Evolutionary conservation across 2,113 vertebrate genomes (phyloP).

Genomic region (Aegithalos caudatus): DNA sequence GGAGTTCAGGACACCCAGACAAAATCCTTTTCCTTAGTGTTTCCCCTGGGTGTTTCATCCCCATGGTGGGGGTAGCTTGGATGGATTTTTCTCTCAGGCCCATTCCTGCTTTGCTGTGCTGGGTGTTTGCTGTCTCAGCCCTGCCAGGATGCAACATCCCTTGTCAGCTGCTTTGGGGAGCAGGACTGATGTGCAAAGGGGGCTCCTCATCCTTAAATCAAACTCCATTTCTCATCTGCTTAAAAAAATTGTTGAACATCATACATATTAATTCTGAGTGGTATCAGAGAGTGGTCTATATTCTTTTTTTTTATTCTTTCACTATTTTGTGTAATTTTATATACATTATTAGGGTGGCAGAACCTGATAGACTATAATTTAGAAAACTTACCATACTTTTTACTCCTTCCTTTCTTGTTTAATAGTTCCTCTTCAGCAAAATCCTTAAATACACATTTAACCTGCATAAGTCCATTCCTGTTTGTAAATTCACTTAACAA

Average conservation of each 20-base stretch:
- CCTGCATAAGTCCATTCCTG: background rate
- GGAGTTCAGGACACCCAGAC: rapidly evolving
- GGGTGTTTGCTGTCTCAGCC: background rate
- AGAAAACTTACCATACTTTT: background rate
- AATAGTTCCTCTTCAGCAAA: background rate
- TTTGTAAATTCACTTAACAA: background rate
- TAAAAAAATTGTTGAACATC: rapidly evolving
- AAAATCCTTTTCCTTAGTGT: background rate
- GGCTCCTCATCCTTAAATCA: background rate
- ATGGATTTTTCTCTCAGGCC: background rate
- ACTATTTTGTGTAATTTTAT: background rate
- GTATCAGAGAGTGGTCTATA: background rate
- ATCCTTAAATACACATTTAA: background rate
- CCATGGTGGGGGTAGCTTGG: rapidly evolving
- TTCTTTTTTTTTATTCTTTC: background rate
- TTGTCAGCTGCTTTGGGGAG: background rate
- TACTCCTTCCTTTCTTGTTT: background rate
- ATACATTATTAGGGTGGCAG: background rate
- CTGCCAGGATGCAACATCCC: background rate
- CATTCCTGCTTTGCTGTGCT: background rate
- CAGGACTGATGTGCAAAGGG: background rate
- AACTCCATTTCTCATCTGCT: background rate
- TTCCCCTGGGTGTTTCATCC: background rate
- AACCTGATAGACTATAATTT: background rate
- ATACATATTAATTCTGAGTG: background rate